Evolutionary conservation across 2,113 vertebrate species (phyloP), one percentile per base, ranked within the genome.

Genomic region (Hyperoodon ampullatus): DNA sequence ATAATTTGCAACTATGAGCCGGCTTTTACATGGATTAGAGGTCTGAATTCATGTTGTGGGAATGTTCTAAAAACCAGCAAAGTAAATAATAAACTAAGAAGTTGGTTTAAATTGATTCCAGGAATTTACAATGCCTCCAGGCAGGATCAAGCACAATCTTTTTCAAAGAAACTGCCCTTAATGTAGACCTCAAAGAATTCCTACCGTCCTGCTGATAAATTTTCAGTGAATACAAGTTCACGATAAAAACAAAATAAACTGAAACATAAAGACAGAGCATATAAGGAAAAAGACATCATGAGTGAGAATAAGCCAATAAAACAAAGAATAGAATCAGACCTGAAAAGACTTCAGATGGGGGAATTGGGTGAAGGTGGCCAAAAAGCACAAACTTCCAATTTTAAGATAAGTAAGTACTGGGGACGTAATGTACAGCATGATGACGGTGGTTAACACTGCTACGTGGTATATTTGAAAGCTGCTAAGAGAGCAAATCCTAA

Each of bases 31-130:
- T 55, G 53, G 11, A 86, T 81, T 72, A 71, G 78, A 80, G 63
- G 55, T 68, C 28, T 50, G 19, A 68, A 87, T 42, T 71, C 35
- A 61, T 50, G 7, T 74, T 60, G 14, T 42, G 14, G 53, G 6
- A 11, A 63, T 72, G 44, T 47, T 74, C 50, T 78, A 65, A 85
- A 74, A 84, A 53, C 61, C 82, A 77, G 42, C 53, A 65, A 75
- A 85, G 18, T 72, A 77, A 97, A 71, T 93, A 88, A 82, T 39
- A 81, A 93, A 61, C 30, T 53, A n/a, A 96, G 30, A 89, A 66
- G 47, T 61, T 72, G 92, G n/a, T 89, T 92, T 47, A 82, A 72
- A 93, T 47, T 74, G 61, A 77, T 75, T n/a, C 50, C 53, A 93
- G 61, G 60, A 66, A 77, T 85, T 82, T 87, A 81, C 14, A 71